Base-by-base conservation (phyloP, 2,797 vertebrate genomes). In the Lindbergichthys nudifrons region DNA sequence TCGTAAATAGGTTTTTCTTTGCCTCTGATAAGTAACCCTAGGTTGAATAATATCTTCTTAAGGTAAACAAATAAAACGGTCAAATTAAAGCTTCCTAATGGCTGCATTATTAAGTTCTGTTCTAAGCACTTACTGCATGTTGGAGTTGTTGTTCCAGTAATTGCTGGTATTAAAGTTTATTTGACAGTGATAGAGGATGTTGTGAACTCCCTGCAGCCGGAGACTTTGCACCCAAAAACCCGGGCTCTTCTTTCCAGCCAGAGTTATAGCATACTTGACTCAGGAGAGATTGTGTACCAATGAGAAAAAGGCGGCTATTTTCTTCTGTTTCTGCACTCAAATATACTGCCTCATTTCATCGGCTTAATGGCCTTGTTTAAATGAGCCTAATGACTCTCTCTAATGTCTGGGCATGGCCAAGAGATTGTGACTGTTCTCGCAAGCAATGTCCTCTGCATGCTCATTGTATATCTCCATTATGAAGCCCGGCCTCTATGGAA, bases 351-450 rank as follows among this genome's bases (percentile, higher is more conserved):
- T 94, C 90, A 87, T 94, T 94, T 93, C 87, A 87, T 91, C 83
- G 77, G 89, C 89, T 93, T 94, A 95, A 94, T 83, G 88, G 90
- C 92, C 93, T 92, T 83, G 90, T 94, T 93, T 92, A 92, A 94
- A 94, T 80, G 78, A 86, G 87, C 90, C 89, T 94, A 94, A 95
- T 94, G 94, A 95, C 91, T 93, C 92, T 87, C 83, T 76, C 89
- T 94, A 92, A 94, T 90, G 92, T 93, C 88, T 79, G 81, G 85
- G 89, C 87, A 89, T 84, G 88, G 91, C 75, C 86, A 65, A 79
- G 86, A 92, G 90, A 94, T 90, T 85, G 81, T 64, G 84, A 82
- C 88, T 88, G 80, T 87, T 92, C 91, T 89, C 82, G 8, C 77
- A 73, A 83, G 84, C 82, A 65, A 53, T 81, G 88, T 93, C 91